Evolutionary conservation across 2,113 vertebrate genomes (phyloP), one percentile per base, ranked within the genome.

Genomic region (Eulemur rufifrons): DNA sequence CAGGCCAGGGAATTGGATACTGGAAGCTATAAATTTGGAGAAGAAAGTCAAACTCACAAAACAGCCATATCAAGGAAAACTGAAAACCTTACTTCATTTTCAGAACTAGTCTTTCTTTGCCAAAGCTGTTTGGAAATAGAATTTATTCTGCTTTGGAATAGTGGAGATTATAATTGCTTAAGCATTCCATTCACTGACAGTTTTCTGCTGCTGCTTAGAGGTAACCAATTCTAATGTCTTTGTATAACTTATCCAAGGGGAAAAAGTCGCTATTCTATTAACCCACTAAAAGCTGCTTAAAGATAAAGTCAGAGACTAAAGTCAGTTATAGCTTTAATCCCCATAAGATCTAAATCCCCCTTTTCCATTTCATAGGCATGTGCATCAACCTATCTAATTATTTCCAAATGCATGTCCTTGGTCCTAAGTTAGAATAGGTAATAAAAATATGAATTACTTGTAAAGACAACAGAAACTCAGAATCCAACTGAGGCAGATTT

Each of bases 101-200:
- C 59, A 89, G 42, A 98, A 66, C 52, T 69, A 54, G 15, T 29
- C 29, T 94, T 93, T 95, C 59, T 89, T 93, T 17, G 14, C 37
- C 5, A 86, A 92, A 94, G 32, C 74, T 89, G 32, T 91, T 92
- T 90, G 85, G 68, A 86, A 80, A 89, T 84, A 86, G 45, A 63
- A 81, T 96, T 95, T 96, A 88, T 96, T 89, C 82, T 95, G 59
- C 15, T 84, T 93, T 89, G 56, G 21, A 96, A 94, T 32, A 76
- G 21, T 61, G 63, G 42, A 25, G 61, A 95, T 97, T 95, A 93
- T 86, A 84, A 91, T 91, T 86, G 86, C 45, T 95, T 95, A 73
- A 68, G 66, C 45, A 94, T 93, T 91, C 74, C 34, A 20, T 52
- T 87, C 34, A 32, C 64, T 95, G 91, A 78, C 6, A 50, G 54